A percentile compares a stretch with the other conserved stretches of the same genome.
Conservation (phyloP, 2,797 vertebrate species). For the Manis crassicaudata region DNA sequence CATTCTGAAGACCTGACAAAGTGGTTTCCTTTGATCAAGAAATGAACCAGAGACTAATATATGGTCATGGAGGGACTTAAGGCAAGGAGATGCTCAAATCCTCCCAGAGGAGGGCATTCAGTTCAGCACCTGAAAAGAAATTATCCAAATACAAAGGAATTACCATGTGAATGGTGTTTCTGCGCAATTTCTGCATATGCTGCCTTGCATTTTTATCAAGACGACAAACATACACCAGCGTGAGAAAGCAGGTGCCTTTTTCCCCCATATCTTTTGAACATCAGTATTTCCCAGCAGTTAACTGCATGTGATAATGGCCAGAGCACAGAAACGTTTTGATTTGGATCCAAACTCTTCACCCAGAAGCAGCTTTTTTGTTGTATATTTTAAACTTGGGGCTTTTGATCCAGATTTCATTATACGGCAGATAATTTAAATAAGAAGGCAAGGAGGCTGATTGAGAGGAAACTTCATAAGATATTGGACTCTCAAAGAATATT, state of each 20-base stretch:
- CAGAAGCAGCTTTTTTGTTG: constrained; percentile 79
- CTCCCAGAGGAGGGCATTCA: constrained; percentile 79
- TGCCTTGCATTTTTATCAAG: constrained; percentile 87
- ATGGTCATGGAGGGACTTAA: constrained; percentile 71
- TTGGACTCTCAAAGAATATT: constrained; percentile 68
- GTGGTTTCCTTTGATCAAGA: constrained; percentile 76
- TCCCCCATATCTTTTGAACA: constrained; percentile 83
- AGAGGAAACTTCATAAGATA: constrained; percentile 59
- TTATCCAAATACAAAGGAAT: constrained; percentile 86
- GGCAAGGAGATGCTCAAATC: constrained; percentile 72
- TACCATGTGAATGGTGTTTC: constrained; percentile 87
- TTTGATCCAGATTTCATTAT: constrained; percentile 83
- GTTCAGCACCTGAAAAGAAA: constrained; percentile 86
- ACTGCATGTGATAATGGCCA: constrained; percentile 74
- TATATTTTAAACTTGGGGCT: constrained; percentile 75
- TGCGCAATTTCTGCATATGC: constrained; percentile 83
- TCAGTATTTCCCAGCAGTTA: constrained; percentile 85
- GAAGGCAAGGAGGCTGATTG: constrained; percentile 66
- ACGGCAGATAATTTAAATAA: constrained; percentile 79
- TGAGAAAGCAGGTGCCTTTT: constrained; percentile 88
- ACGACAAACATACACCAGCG: constrained; percentile 82
- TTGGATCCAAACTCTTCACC: constrained; percentile 76
- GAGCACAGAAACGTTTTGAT: constrained; percentile 81
- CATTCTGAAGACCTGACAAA: constrained; percentile 47
- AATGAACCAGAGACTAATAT: constrained; percentile 72